Percentiles rank a stretch among this genome's conserved stretches.
Conservation (phyloP, 1,140 invertebrate species). For the Drosophila truncata region DNA sequence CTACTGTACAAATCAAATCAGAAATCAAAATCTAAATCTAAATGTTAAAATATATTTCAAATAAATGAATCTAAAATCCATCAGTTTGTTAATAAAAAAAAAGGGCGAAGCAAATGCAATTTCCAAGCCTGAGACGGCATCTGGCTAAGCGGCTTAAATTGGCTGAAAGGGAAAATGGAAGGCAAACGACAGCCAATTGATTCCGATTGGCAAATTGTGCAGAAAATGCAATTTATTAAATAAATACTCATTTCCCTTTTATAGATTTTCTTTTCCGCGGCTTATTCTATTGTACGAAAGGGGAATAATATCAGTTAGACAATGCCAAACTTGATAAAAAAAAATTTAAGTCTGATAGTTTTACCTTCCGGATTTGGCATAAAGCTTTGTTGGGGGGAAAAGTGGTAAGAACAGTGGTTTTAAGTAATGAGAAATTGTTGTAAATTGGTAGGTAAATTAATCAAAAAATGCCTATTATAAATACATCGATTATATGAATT, state of each 20-base stretch:
- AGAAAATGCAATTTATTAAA: constrained; percentile 70
- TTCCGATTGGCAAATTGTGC: constrained; percentile 50
- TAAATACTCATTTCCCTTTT: constrained; percentile 42
- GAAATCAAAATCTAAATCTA: constrained; percentile 71
- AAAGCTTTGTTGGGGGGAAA: constrained; percentile 8
- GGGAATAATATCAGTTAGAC: constrained; percentile 17
- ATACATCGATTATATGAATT: background rate
- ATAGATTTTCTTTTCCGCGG: constrained; percentile 10
- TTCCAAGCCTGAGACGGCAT: constrained; percentile 7
- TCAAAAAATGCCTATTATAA: background rate
- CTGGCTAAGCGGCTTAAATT: constrained; percentile 68
- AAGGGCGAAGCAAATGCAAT: constrained; percentile 14
- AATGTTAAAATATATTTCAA: constrained; percentile 76
- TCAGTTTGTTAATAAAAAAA: constrained; percentile 1
- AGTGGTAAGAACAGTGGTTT: constrained; percentile 26
- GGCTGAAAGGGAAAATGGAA: constrained; percentile 37
- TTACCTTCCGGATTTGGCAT: constrained; percentile 57
- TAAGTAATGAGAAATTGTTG: background rate
- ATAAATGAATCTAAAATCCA: constrained; percentile 60
- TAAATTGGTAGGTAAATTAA: background rate
- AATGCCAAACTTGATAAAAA: constrained; percentile 39
- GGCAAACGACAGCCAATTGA: constrained; percentile 31
- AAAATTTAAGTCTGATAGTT: constrained; percentile 35
- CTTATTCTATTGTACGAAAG: background rate
- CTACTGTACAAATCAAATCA: constrained; percentile 67